Conservation (phyloP, 2,888 invertebrate genomes). For the Drosophila meridionalis region DNA sequence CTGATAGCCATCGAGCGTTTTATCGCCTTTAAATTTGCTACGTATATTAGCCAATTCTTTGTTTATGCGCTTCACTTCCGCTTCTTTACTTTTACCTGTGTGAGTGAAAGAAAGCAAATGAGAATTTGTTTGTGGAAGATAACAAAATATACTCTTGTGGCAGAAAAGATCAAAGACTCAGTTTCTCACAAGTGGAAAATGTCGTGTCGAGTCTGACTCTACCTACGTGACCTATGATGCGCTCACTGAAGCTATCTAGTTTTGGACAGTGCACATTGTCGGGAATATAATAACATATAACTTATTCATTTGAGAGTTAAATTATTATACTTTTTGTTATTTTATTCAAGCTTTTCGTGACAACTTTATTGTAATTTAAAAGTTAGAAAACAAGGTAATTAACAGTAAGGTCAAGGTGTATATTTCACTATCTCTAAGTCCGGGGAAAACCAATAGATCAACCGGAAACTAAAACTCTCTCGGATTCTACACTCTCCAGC, state of each 20-base stretch:
- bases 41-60: slow-evolving; percentile 99
- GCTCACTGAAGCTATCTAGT: neutral
- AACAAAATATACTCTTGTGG: neutral
- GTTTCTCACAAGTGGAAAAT: neutral
- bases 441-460: slow-evolving; percentile 12
- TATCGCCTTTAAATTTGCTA: slow-evolving; percentile 99
- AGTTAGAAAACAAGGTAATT: neutral
- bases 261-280: neutral
- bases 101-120: neutral
- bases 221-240: neutral
- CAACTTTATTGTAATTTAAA: neutral
- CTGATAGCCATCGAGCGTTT: slow-evolving; percentile 99
- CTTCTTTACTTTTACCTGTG: slow-evolving; percentile 99
- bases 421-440: slow-evolving; percentile 1
- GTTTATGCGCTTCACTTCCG: slow-evolving; percentile 99
- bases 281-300: no score
- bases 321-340: neutral
- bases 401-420: slow-evolving; percentile 8
- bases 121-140: neutral
- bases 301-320: no score
- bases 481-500: neutral
- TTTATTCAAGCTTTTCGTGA: neutral
- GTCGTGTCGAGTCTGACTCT: neutral
- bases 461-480: slow-evolving; percentile 42
- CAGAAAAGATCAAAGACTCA: neutral